Percentiles rank a stretch among this genome's conserved stretches.
phyloP scores from a whole-genome alignment of 2,888 invertebrate genomes.

The Eupsilia transversa region DNA sequence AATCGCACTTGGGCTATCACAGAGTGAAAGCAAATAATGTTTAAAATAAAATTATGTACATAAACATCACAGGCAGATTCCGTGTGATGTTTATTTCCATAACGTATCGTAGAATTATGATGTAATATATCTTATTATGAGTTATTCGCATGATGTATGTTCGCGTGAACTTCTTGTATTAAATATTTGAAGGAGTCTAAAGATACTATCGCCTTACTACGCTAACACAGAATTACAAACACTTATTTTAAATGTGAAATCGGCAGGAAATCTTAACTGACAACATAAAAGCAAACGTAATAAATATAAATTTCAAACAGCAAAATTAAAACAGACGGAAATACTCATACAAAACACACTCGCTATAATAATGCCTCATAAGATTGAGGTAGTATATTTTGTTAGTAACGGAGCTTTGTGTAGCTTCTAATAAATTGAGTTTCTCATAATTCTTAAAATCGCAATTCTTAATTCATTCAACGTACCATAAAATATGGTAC shows the following conservation, averaged over 20 bases:
- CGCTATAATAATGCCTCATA: background rate
- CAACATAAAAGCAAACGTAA: background rate
- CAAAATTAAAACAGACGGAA: background rate
- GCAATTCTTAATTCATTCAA: constrained; percentile 19
- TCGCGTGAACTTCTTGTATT: too few relatives aligned
- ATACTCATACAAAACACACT: background rate
- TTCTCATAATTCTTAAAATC: background rate
- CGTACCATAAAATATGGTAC: constrained; percentile 32
- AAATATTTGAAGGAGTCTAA: background rate
- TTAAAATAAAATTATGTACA: constrained; percentile 31
- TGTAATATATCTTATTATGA: constrained; percentile 5
- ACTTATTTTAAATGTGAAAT: background rate
- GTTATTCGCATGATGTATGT: background rate
- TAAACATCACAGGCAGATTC: constrained; percentile 22
- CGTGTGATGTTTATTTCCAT: constrained; percentile 24
- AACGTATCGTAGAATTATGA: constrained; percentile 1
- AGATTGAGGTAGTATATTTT: background rate
- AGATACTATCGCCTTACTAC: background rate
- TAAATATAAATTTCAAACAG: too few relatives aligned
- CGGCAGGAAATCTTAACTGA: background rate
- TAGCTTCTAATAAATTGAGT: too few relatives aligned
- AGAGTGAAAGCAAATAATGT: constrained; percentile 27
- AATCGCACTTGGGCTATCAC: constrained; percentile 6
- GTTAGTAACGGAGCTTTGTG: background rate
- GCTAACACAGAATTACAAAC: background rate